A percentile compares a stretch with the other conserved stretches of the same genome.
Evolutionary conservation across 92 coral and sea anemone genomes (phyloP).

Genomic region (Muricea muricata): DNA sequence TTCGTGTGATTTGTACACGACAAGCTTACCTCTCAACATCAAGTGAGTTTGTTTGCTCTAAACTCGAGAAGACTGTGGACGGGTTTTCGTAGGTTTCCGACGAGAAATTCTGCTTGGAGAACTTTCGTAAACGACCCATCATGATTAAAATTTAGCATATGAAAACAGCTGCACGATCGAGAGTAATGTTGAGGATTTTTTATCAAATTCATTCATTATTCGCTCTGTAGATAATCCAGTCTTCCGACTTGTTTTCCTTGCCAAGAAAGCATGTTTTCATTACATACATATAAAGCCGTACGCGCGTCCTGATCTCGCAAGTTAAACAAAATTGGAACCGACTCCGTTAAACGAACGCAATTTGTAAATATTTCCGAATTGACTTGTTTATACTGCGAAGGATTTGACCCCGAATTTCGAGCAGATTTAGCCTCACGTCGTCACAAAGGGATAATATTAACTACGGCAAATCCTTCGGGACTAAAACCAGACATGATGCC

Average conservation of each 20-base stretch:
- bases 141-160: background rate
- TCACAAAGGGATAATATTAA: background rate
- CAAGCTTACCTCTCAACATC: constrained; percentile 4
- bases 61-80: background rate
- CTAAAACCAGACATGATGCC: constrained; percentile 5
- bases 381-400: background rate
- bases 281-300: no score
- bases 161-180: background rate
- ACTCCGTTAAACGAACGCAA: background rate
- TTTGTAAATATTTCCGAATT: background rate
- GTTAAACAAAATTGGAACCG: no score
- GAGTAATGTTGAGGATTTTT: background rate
- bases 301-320: no score
- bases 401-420: background rate
- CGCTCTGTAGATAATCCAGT: no score
- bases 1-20: background rate
- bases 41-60: background rate
- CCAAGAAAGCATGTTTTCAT: background rate
- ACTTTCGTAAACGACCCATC: constrained; percentile 22
- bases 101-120: constrained; percentile 3
- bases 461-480: constrained; percentile 8
- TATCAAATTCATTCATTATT: background rate
- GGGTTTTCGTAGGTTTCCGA: constrained; percentile 29
- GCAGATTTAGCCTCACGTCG: background rate
- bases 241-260: background rate